Conservation (phyloP, 2,888 invertebrate genomes). For the Brachyptera putata region DNA sequence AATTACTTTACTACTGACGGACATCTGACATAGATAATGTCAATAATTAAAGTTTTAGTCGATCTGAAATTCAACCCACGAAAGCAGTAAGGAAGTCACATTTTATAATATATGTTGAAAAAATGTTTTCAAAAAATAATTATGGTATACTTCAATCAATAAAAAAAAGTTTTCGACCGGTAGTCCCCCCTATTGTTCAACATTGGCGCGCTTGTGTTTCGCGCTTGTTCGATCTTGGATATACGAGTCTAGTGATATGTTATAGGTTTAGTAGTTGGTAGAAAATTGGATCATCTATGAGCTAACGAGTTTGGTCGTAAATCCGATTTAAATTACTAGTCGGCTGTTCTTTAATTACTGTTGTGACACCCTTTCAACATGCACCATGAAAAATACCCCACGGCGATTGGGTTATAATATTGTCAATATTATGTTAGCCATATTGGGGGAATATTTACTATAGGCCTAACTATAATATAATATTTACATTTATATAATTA, state of each 20-base stretch:
- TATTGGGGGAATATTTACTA: too few relatives aligned
- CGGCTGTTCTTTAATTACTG: conserved; percentile 4
- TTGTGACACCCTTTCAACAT: conserved; percentile 17
- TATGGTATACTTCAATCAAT: too few relatives aligned
- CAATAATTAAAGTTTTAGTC: conserved; percentile 2
- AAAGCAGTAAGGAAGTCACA: not conserved
- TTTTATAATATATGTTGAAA: too few relatives aligned
- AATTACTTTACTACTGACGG: not conserved
- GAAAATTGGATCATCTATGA: conserved; percentile 9
- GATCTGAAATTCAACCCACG: not conserved
- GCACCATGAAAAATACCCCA: not conserved
- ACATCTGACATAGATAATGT: conserved; percentile 9
- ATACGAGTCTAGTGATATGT: too few relatives aligned
- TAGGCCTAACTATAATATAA: not conserved
- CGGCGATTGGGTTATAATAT: not conserved
- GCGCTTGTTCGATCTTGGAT: too few relatives aligned
- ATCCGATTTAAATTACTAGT: conserved; percentile 15
- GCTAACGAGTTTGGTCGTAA: conserved; percentile 18
- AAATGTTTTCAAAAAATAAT: too few relatives aligned
- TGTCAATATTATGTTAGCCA: too few relatives aligned
- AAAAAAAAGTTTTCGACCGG: too few relatives aligned
- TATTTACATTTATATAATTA: not conserved
- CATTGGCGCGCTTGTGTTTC: too few relatives aligned
- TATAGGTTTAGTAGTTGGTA: not conserved
- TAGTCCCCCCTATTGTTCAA: too few relatives aligned